A percentile compares a stretch with the other conserved stretches of the same genome.
Evolutionary conservation across 1,140 invertebrate genomes (phyloP).

Genomic region (Drosophila ohnishii): DNA sequence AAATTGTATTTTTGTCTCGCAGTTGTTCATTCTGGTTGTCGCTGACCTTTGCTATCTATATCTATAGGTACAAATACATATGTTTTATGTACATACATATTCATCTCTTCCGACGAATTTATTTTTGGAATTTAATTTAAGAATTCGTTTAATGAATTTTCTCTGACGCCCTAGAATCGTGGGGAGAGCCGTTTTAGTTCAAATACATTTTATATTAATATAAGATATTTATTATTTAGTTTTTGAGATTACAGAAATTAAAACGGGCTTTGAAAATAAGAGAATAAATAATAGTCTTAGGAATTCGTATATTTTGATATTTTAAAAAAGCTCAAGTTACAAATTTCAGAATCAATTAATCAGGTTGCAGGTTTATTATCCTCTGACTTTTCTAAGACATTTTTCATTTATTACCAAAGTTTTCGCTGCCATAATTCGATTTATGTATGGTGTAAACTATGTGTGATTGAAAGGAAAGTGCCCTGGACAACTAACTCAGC

Average conservation of each 20-base stretch:
- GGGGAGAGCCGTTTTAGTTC: background rate
- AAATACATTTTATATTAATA: background rate
- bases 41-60: constrained; percentile 65
- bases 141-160: constrained; percentile 43
- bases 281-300: background rate
- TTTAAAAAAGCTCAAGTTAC: background rate
- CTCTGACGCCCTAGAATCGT: background rate
- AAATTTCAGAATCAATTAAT: too few species aligned
- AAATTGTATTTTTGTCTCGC: constrained; percentile 26
- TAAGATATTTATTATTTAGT: background rate
- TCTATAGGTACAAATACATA: constrained; percentile 31
- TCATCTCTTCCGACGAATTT: constrained; percentile 39
- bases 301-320: background rate
- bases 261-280: background rate
- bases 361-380: background rate
- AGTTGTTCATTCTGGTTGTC: constrained; percentile 36
- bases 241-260: background rate
- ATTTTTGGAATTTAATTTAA: constrained; percentile 68
- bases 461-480: background rate
- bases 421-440: background rate
- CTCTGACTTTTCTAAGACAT: background rate
- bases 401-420: constrained; percentile 1
- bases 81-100: constrained; percentile 32
- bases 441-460: background rate
- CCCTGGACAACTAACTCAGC: background rate